phyloP scores from a whole-genome alignment of 2,113 vertebrate genomes.

The Bolborhynchus lineola region DNA sequence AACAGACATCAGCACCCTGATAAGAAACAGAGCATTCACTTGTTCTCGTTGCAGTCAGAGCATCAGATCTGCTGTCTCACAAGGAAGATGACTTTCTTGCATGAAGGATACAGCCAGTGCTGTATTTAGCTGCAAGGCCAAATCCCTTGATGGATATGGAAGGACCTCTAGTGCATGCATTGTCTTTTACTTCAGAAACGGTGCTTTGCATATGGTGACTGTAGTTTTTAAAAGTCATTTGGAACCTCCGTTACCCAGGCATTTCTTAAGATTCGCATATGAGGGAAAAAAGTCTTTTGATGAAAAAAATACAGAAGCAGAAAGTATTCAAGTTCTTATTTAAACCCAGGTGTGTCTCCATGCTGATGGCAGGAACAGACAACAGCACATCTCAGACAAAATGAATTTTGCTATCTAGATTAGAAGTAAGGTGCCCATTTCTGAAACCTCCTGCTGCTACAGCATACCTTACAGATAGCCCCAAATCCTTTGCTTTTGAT shows the following conservation, averaged over 20 bases:
- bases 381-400: neutral
- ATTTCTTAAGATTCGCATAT: neutral
- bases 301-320: neutral
- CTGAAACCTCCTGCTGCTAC: neutral
- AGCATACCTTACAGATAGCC: neutral
- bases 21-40: constrained; percentile 49
- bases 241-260: neutral
- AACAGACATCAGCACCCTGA: constrained; percentile 27
- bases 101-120: neutral
- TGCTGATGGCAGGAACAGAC: neutral
- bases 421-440: neutral
- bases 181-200: neutral
- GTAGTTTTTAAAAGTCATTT: neutral
- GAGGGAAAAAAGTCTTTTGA: neutral
- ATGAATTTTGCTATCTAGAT: neutral
- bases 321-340: neutral
- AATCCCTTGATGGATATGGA: neutral
- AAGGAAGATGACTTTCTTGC: neutral
- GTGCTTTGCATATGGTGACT: neutral
- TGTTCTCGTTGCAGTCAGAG: neutral
- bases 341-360: neutral
- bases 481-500: neutral
- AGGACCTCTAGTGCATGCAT: neutral
- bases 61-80: neutral
- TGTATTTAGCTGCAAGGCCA: neutral